These are phyloP conservation scores for Diplogasteroides magnus DNA, from an alignment of 1,140 invertebrate genomes.

Conservation along the genomic window DNA sequence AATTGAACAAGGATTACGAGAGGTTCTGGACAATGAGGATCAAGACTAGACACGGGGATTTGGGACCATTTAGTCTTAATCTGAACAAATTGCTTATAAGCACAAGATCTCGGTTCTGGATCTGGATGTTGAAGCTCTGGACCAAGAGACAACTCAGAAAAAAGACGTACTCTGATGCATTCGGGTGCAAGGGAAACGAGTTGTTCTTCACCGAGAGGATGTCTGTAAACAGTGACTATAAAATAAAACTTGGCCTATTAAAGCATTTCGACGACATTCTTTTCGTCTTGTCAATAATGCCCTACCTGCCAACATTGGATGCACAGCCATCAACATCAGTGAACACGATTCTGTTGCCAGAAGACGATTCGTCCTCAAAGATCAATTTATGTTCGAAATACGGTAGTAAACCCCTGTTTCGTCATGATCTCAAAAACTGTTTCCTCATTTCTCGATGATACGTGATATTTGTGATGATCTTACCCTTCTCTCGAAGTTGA, in stretches of 20 bases:
- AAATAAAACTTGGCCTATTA: constrained; percentile 6
- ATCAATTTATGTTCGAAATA: too few relatives aligned
- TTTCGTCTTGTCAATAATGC: not conserved
- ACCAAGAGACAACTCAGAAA: constrained; percentile 9
- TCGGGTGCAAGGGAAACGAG: constrained; percentile 55
- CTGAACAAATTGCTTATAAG: too few relatives aligned
- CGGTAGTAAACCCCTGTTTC: too few relatives aligned
- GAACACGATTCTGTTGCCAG: constrained; percentile 51
- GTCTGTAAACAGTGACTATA: too few relatives aligned
- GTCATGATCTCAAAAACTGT: not conserved
- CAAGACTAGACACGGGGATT: not conserved
- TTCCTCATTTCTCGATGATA: too few relatives aligned
- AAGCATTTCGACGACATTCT: not conserved
- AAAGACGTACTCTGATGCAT: constrained; percentile 46
- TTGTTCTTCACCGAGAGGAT: constrained; percentile 54
- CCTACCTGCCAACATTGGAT: constrained; percentile 44
- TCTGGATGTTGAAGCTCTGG: too few relatives aligned
- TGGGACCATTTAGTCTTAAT: too few relatives aligned
- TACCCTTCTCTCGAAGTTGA: constrained; percentile 47
- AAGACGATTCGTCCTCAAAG: constrained; percentile 43
- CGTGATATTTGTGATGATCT: too few relatives aligned
- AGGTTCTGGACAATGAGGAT: too few relatives aligned
- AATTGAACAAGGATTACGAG: constrained; percentile 13
- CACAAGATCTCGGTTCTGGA: too few relatives aligned
- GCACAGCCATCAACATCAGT: constrained; percentile 55